phyloP scores from a whole-genome alignment of 2,888 invertebrate species.

The Desoria tigrina region DNA sequence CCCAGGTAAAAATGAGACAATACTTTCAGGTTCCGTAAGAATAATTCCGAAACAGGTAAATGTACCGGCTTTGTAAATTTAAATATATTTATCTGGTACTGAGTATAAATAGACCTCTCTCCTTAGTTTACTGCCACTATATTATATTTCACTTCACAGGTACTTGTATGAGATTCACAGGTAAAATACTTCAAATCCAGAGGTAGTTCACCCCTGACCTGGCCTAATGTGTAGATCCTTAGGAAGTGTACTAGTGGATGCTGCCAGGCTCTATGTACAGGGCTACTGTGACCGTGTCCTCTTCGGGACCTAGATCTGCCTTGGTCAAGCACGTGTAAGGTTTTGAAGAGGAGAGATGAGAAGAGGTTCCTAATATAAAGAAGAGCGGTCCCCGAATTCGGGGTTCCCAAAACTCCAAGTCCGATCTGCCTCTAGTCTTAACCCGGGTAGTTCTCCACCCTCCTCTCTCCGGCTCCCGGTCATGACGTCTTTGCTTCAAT shows the following conservation, averaged over 20 bases:
- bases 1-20: no score
- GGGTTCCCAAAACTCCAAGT: constrained; percentile 12
- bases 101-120: no score
- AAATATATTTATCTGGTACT: no score
- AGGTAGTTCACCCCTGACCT: no score
- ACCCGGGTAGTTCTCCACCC: constrained; percentile 1
- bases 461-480: not conserved
- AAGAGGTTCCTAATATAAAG: constrained; percentile 34
- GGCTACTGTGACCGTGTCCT: not conserved
- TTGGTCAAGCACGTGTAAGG: constrained; percentile 51
- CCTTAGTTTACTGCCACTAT: not conserved
- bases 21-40: no score
- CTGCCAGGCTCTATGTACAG: no score
- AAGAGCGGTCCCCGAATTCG: constrained; percentile 28
- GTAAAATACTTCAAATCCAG: not conserved
- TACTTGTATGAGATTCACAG: constrained; percentile 12
- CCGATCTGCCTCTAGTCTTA: no score
- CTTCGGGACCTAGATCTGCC: constrained; percentile 11
- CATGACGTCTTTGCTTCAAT: constrained; percentile 52
- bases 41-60: no score
- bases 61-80: no score
- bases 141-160: not conserved
- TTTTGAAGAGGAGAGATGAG: constrained; percentile 43
- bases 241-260: no score
- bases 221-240: no score